Percentiles rank a stretch among this genome's conserved stretches.
Evolutionary conservation across 2,797 vertebrate species (phyloP).

Genomic region (Octomys mimax): DNA sequence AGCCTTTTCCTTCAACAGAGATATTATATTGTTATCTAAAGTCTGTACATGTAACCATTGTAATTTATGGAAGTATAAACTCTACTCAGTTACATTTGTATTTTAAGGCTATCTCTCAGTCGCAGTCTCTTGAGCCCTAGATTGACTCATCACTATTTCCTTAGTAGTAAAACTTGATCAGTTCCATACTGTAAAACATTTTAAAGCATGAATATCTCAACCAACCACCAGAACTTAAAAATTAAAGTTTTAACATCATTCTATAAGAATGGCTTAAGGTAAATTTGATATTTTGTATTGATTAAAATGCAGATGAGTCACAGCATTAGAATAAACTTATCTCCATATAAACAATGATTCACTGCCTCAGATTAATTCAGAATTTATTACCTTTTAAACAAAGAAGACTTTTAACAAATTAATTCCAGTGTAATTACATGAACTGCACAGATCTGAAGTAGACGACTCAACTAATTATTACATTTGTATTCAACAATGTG

Average conservation of each 20-base stretch:
- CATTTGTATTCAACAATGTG: neutral
- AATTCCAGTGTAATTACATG: neutral
- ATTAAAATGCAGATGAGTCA: conserved; percentile 26
- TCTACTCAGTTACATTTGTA: neutral
- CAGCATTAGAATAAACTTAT: conserved; percentile 1
- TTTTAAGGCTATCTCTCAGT: neutral
- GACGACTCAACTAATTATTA: neutral
- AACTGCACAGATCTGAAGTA: neutral
- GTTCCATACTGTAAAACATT: neutral
- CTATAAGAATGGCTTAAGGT: neutral
- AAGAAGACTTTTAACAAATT: neutral
- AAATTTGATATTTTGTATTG: neutral
- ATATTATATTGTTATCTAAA: neutral
- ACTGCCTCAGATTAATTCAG: neutral
- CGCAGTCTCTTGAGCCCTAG: neutral
- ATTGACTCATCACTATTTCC: neutral
- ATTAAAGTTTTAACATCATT: neutral
- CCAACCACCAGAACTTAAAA: neutral
- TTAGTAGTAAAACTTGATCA: neutral
- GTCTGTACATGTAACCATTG: neutral
- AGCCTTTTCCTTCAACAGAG: neutral
- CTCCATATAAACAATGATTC: neutral
- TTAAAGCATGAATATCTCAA: neutral
- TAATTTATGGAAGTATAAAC: neutral
- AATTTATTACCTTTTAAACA: conserved; percentile 28